These are phyloP conservation scores for Bubo blakistoni DNA, from an alignment of 2,113 vertebrate species.

Conservation along the genomic window DNA sequence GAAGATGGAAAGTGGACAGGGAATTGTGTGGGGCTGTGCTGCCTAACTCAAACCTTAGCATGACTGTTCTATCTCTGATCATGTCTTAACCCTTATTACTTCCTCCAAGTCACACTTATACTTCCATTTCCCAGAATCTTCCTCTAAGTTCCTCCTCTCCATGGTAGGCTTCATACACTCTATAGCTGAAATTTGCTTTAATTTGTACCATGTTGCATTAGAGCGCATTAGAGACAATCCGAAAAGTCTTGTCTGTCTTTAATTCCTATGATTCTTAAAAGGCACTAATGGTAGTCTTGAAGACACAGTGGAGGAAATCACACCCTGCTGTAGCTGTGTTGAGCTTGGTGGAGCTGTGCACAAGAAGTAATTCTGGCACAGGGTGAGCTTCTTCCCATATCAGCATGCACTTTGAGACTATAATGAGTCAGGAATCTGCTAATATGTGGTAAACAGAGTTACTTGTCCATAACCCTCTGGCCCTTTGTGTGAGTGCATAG, in stretches of 20 bases:
- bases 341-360: not conserved
- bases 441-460: not conserved
- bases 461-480: not conserved
- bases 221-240: not conserved
- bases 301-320: not conserved
- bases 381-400: not conserved
- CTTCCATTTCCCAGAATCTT: not conserved
- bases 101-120: not conserved
- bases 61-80: not conserved
- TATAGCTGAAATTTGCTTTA: not conserved
- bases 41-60: not conserved
- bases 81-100: not conserved
- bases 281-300: not conserved
- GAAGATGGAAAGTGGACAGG: not conserved
- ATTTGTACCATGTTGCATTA: not conserved
- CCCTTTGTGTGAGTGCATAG: not conserved
- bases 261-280: not conserved
- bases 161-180: not conserved
- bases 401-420: not conserved
- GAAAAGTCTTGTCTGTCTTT: not conserved
- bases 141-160: not conserved
- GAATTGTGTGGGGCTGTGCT: not conserved
- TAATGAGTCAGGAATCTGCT: not conserved
- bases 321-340: not conserved
- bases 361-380: not conserved